Percentiles rank a stretch among this genome's conserved stretches.
Evolutionary conservation across 1,140 invertebrate genomes (phyloP).

Genomic region (Ips nitidus): DNA sequence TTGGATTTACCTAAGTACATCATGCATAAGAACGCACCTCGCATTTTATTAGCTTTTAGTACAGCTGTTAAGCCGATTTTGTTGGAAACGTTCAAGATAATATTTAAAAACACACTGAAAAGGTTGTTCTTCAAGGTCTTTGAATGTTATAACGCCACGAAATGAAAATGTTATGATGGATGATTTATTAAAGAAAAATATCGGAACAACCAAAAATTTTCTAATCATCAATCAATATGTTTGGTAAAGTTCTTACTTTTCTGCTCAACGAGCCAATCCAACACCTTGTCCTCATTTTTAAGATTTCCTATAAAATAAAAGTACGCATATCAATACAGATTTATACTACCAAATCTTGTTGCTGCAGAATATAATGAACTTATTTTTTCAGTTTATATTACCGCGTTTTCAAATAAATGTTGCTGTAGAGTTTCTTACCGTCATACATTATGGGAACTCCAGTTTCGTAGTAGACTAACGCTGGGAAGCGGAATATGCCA

Average conservation of each 20-base stretch:
- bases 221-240: neutral
- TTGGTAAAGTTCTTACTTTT: slow-evolving; percentile 74
- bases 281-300: slow-evolving; percentile 91
- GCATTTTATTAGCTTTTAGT: slow-evolving; percentile 32
- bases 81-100: neutral
- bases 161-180: neutral
- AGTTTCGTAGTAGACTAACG: slow-evolving; percentile 89
- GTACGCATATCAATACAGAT: neutral
- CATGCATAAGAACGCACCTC: slow-evolving; percentile 45
- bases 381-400: neutral
- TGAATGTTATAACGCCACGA: neutral
- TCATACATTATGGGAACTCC: slow-evolving; percentile 92
- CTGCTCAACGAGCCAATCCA: slow-evolving; percentile 92
- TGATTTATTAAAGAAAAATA: too few species aligned
- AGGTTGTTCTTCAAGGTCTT: too few species aligned
- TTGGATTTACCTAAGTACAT: slow-evolving; percentile 9
- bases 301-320: slow-evolving; percentile 82
- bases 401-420: too few species aligned
- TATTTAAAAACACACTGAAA: too few species aligned
- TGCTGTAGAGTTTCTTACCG: slow-evolving; percentile 64
- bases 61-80: slow-evolving; percentile 36
- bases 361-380: neutral
- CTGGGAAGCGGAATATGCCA: slow-evolving; percentile 88
- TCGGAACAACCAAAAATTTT: neutral
- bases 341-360: neutral